These are phyloP conservation scores for Microctenopoma lineatum DNA, from an alignment of 2,797 vertebrate species.

Conservation along the genomic window DNA sequence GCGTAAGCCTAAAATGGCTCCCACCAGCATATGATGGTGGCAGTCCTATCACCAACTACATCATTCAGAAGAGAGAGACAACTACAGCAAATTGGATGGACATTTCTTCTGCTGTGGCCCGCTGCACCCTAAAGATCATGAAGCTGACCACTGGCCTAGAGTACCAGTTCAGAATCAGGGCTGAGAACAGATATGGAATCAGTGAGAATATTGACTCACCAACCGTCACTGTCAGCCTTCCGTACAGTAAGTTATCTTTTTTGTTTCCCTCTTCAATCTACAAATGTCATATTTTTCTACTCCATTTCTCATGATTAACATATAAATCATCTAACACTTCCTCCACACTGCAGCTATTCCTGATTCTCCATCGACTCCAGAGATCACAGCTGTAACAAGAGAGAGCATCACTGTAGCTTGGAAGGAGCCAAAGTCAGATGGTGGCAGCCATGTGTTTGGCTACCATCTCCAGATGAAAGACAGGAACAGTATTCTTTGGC, in stretches of 20 bases:
- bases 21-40: conserved; percentile 94
- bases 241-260: conserved; percentile 90
- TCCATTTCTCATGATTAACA: neutral
- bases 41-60: conserved; percentile 96
- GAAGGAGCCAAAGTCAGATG: conserved; percentile 95
- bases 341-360: conserved; percentile 85
- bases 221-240: conserved; percentile 88
- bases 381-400: conserved; percentile 90
- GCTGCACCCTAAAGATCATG: conserved; percentile 94
- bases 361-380: conserved; percentile 91
- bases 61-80: conserved; percentile 96
- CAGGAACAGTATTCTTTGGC: conserved; percentile 97
- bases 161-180: conserved; percentile 98
- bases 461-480: conserved; percentile 99
- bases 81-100: conserved; percentile 95
- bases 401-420: conserved; percentile 92
- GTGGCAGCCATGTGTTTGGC: conserved; percentile 91
- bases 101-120: conserved; percentile 93
- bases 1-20: conserved; percentile 91
- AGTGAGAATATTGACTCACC: conserved; percentile 94
- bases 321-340: conserved; percentile 7
- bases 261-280: conserved; percentile 3
- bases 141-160: conserved; percentile 93
- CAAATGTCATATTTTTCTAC: neutral
- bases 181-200: conserved; percentile 98